A percentile compares a stretch with the other conserved stretches of the same genome.
phyloP scores from a whole-genome alignment of 2,888 invertebrate species.

The Callosobruchus maculatus region DNA sequence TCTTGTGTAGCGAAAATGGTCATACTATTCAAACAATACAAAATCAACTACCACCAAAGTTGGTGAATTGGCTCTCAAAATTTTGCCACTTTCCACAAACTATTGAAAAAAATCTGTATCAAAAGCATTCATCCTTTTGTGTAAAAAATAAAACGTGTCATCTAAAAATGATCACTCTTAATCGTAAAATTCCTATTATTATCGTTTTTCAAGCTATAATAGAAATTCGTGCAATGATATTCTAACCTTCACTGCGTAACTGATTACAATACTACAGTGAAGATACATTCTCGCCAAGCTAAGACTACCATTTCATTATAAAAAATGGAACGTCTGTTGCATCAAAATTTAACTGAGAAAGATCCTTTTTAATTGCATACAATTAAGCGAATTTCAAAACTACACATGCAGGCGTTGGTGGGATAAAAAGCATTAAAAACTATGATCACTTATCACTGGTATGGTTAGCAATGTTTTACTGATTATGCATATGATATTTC shows the following conservation, averaged over 20 bases:
- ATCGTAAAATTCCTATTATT: background rate
- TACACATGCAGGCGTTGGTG: too few relatives aligned
- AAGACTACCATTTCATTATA: background rate
- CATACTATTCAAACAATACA: too few relatives aligned
- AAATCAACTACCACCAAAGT: background rate
- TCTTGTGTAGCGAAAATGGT: too few relatives aligned
- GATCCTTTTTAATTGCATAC: background rate
- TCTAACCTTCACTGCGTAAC: background rate
- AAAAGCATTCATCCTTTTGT: background rate
- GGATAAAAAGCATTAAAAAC: too few relatives aligned
- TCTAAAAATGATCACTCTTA: background rate
- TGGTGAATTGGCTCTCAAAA: background rate
- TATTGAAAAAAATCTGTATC: background rate
- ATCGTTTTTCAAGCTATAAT: background rate
- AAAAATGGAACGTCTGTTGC: background rate
- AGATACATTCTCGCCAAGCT: background rate
- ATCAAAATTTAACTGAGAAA: background rate
- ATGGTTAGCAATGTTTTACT: too few relatives aligned
- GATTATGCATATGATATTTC: too few relatives aligned
- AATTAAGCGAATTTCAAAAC: too few relatives aligned
- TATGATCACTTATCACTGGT: too few relatives aligned
- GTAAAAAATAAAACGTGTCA: background rate
- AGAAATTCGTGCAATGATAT: background rate
- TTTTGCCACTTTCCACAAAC: background rate
- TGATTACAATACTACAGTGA: background rate